Conservation (phyloP, 2,888 invertebrate genomes). For the Cremastinae sp. region DNA sequence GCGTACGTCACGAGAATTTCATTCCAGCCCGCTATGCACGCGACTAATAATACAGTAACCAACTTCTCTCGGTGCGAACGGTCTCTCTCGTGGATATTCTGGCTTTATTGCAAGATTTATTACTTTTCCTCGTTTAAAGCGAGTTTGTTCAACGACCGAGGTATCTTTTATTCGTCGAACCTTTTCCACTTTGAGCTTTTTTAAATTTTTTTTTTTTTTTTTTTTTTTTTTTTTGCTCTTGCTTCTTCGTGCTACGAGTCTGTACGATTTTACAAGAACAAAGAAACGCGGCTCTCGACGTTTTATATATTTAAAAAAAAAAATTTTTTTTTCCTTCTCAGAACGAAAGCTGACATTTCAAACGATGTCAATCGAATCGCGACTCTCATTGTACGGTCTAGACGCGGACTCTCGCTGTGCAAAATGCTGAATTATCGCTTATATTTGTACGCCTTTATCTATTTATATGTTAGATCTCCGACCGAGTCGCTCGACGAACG, state of each 20-base stretch:
- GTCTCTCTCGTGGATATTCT: slow-evolving; percentile 21
- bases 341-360: slow-evolving; percentile 30
- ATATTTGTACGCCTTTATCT: background rate
- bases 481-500: slow-evolving; percentile 42
- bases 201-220: slow-evolving; percentile 37
- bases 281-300: slow-evolving; percentile 5
- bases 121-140: slow-evolving; percentile 68
- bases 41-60: slow-evolving; percentile 9
- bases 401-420: slow-evolving; percentile 34
- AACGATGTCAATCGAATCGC: slow-evolving; percentile 38
- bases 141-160: slow-evolving; percentile 52
- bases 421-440: slow-evolving; percentile 1
- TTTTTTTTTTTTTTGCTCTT: slow-evolving; percentile 16
- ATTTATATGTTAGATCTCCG: slow-evolving; percentile 2
- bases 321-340: slow-evolving; percentile 19
- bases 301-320: slow-evolving; percentile 1
- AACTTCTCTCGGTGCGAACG: slow-evolving; percentile 37
- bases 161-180: no score
- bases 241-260: background rate
- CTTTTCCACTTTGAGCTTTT: slow-evolving; percentile 36
- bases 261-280: slow-evolving; percentile 25
- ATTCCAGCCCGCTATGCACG: slow-evolving; percentile 9
- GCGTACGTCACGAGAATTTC: slow-evolving; percentile 31
- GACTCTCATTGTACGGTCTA: slow-evolving; percentile 54
- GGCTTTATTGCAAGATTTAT: slow-evolving; percentile 74